These are phyloP conservation scores for Coryphaenoides rupestris DNA, from an alignment of 2,113 vertebrate genomes.

Conservation along the genomic window DNA sequence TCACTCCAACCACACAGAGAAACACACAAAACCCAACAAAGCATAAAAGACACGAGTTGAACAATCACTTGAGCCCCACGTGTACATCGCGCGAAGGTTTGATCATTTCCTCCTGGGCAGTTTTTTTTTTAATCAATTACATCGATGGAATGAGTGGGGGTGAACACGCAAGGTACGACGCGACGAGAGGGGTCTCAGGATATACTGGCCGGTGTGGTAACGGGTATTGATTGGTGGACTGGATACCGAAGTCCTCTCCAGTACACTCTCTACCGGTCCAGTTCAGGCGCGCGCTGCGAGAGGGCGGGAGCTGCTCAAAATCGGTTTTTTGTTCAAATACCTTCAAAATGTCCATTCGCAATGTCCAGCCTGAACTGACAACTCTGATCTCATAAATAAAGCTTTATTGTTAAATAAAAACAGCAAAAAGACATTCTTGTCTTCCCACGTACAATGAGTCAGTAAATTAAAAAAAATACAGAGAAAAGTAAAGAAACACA, in stretches of 20 bases:
- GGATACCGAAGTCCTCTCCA: too few relatives aligned
- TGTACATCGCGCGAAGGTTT: conserved; percentile 14
- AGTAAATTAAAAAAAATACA: too few relatives aligned
- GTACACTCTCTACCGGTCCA: conserved; percentile 31
- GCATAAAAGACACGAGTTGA: conserved; percentile 47
- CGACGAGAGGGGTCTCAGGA: conserved; percentile 33
- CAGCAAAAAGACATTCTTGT: conserved; percentile 50
- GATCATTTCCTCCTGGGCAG: conserved; percentile 9
- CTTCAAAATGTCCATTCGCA: conserved; percentile 44
- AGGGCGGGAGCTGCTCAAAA: conserved; percentile 48
- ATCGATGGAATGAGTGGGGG: conserved; percentile 39
- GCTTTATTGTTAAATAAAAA: conserved; percentile 77
- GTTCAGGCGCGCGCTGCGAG: too few relatives aligned
- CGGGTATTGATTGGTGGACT: conserved; percentile 29
- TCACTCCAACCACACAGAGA: too few relatives aligned
- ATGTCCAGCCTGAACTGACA: conserved; percentile 44
- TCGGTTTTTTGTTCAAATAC: conserved; percentile 44
- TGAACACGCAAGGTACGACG: conserved; percentile 40
- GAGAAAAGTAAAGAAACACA: conserved; percentile 17
- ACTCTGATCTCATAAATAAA: conserved; percentile 74
- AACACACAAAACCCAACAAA: too few relatives aligned
- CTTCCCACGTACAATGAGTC: conserved; percentile 53
- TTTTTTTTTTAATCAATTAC: conserved; percentile 43
- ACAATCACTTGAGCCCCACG: conserved; percentile 31
- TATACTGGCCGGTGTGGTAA: conserved; percentile 60